These are phyloP conservation scores for Sapajus apella DNA, from an alignment of 2,113 vertebrate species.

Conservation along the genomic window DNA sequence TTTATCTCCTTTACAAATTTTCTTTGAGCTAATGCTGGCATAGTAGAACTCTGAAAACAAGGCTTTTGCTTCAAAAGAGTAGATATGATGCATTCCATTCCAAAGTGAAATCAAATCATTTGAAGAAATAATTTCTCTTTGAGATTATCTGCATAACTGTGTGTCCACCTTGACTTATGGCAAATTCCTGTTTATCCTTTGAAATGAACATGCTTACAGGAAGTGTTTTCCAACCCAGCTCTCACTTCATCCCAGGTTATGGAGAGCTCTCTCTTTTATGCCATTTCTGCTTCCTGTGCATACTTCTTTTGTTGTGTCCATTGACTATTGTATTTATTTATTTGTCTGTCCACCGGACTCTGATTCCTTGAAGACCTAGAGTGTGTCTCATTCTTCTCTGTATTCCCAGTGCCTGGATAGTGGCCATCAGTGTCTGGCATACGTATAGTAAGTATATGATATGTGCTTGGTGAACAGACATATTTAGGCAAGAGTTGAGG, in stretches of 20 bases:
- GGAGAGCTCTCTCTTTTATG: neutral
- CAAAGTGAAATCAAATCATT: conserved; percentile 20
- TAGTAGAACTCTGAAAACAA: neutral
- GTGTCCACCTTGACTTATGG: neutral
- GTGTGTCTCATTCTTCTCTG: neutral
- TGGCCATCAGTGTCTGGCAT: neutral
- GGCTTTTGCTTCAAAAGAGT: neutral
- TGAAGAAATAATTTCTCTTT: conserved; percentile 4
- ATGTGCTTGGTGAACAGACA: neutral
- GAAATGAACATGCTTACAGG: neutral
- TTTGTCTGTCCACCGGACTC: neutral
- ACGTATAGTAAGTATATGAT: neutral
- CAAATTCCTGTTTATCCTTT: conserved; percentile 23
- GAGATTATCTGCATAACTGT: neutral
- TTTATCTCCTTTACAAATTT: conserved; percentile 3
- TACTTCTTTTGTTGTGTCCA: neutral
- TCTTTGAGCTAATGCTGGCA: neutral
- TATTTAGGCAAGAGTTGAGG: neutral
- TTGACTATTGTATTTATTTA: neutral
- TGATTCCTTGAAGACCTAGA: neutral
- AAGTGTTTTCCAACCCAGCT: neutral
- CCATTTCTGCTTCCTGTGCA: neutral
- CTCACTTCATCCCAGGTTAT: neutral
- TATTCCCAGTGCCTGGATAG: neutral
- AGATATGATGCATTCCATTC: neutral